Evolutionary conservation across 2,888 invertebrate species (phyloP), one percentile per base, ranked within the genome.

Genomic region (Eilema depressum): DNA sequence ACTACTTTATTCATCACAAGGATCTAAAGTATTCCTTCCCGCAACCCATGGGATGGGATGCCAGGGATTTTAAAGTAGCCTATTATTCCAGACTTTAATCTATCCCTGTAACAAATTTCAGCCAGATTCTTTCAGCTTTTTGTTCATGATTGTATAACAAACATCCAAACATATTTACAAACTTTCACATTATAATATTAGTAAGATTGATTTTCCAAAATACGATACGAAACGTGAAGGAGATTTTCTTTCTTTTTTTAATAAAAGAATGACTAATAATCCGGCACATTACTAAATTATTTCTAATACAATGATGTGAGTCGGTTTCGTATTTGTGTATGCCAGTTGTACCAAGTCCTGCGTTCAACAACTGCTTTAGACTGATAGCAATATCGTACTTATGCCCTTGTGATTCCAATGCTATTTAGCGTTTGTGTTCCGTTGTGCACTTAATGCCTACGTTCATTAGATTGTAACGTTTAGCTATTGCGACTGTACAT

Each of bases 351-450:
- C 59, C 37, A 64, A 63, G 41, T 41, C n/a, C 66, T 23, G 37
- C 28, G 28, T 30, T 17, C 59, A 59, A 66, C 61, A 66, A 63
- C 53, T 65, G 66, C 68, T 73, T 56, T 80, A 71, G 77, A 80
- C 77, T 78, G 77, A 77, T 60, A 77, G 68, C 70, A 53, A 30
- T 77, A 71, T 66, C 41, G 71, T 78, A 80, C 77, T 70, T 68
- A 71, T 69, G 72, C 28, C 63, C 75, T 26, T 64, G 28, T 41
- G 61, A 30, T 30, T 61, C 23, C 28, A 30, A 59, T 28, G 20
- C 59, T 41, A 60, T 7, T 14, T 56, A 33, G 17, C 41, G 28
- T 60, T 28, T 64, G n/a, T 30, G 28, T 64, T n/a, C 28, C 64
- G 23, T 41, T 30, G 25, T 37, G 37, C 63, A 41, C 63, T 63